Percentiles rank a stretch among this genome's conserved stretches.
phyloP scores from a whole-genome alignment of 1,140 invertebrate species.

The Bombus breviceps region DNA sequence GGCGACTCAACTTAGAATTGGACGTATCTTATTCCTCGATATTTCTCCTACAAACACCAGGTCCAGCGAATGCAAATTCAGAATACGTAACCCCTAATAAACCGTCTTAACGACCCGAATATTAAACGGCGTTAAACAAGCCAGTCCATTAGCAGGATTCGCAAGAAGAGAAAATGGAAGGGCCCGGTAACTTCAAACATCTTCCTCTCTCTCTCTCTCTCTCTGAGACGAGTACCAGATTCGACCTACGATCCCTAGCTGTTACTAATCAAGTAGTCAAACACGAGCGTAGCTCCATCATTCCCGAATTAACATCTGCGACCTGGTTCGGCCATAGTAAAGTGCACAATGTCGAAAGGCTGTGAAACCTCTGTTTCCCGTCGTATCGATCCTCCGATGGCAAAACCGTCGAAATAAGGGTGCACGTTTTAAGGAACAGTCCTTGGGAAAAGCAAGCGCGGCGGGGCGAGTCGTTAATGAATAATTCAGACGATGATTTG shows the following conservation, averaged over 20 bases:
- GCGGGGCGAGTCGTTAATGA: conserved; percentile 59
- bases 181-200: background rate
- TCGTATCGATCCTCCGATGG: background rate
- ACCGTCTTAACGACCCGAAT: background rate
- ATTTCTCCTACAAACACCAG: no score
- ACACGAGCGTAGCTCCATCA: conserved; percentile 15
- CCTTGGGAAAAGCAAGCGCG: conserved; percentile 20
- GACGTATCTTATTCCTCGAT: background rate
- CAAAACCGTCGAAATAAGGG: conserved; percentile 33
- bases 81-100: background rate
- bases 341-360: background rate
- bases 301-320: conserved; percentile 37
- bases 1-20: background rate
- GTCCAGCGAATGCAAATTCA: background rate
- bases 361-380: background rate
- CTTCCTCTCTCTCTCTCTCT: background rate
- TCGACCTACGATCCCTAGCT: background rate
- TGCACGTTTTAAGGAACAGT: background rate
- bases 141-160: conserved; percentile 2
- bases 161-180: background rate
- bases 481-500: conserved; percentile 72
- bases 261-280: conserved; percentile 28
- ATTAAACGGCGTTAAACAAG: background rate
- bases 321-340: background rate
- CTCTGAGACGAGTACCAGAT: background rate